Conservation (phyloP, 2,888 invertebrate species). For the Cosmia pyralina region DNA sequence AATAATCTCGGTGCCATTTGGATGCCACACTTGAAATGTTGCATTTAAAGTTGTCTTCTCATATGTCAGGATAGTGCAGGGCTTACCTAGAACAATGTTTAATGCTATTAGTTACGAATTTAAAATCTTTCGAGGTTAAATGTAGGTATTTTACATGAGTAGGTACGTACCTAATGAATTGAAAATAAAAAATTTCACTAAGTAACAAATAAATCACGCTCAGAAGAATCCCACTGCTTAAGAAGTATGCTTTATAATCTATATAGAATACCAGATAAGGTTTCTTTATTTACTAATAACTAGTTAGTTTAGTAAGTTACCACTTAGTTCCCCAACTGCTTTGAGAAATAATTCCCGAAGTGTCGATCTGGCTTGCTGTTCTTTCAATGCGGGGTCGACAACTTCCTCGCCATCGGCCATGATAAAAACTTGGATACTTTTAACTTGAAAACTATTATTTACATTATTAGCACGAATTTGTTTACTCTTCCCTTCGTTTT, state of each 20-base stretch:
- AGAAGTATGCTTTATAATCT: background rate
- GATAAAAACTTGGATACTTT: background rate
- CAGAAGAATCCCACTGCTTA: background rate
- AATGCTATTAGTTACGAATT: background rate
- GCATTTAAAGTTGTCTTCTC: slow-evolving; percentile 79
- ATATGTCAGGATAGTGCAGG: slow-evolving; percentile 81
- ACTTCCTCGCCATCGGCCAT: slow-evolving; percentile 55
- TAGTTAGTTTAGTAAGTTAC: slow-evolving; percentile 63
- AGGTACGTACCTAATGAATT: background rate
- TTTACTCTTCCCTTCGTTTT: background rate
- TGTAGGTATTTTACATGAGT: background rate
- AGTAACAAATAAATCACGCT: background rate
- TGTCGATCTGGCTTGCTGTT: slow-evolving; percentile 77
- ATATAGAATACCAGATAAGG: background rate
- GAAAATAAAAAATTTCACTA: too few relatives aligned
- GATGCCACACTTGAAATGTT: slow-evolving; percentile 80
- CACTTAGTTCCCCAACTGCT: slow-evolving; percentile 76
- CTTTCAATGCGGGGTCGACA: slow-evolving; percentile 50
- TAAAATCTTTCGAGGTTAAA: background rate
- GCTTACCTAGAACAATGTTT: slow-evolving; percentile 73
- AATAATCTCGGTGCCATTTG: slow-evolving; percentile 79
- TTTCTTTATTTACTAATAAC: background rate
- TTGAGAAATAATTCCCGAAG: slow-evolving; percentile 82
- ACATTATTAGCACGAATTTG: background rate
- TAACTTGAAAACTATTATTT: background rate